Percentiles rank a stretch among this genome's conserved stretches.
Evolutionary conservation across 2,113 vertebrate genomes (phyloP).

Genomic region (Hydrolagus affinis): DNA sequence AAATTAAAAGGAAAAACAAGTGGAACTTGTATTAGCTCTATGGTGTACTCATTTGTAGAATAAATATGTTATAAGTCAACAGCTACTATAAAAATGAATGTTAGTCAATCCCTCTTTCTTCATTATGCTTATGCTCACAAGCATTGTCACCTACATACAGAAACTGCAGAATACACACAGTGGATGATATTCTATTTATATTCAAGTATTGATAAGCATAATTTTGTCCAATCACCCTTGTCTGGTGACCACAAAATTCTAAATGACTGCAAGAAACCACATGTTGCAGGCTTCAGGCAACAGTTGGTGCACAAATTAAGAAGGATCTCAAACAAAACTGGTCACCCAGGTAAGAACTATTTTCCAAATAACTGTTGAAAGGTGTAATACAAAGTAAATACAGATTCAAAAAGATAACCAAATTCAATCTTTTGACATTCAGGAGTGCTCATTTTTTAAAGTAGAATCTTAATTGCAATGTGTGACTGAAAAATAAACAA

Average conservation of each 20-base stretch:
- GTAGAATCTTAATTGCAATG: neutral
- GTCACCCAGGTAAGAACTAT: neutral
- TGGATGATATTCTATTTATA: neutral
- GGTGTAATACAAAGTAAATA: neutral
- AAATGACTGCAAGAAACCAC: neutral
- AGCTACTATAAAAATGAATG: neutral
- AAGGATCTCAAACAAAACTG: neutral
- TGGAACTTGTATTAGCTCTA: neutral
- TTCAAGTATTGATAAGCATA: neutral
- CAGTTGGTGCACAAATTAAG: neutral
- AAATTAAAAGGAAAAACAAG: no score
- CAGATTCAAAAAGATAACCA: neutral
- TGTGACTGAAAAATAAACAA: neutral
- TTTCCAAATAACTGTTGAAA: neutral
- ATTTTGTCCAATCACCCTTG: neutral
- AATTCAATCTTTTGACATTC: neutral
- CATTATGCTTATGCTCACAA: no score
- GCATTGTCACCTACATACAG: no score
- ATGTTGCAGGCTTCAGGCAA: neutral
- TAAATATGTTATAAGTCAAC: slow-evolving; percentile 5
- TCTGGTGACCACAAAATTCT: neutral
- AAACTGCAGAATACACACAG: slow-evolving; percentile 11
- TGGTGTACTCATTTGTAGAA: neutral
- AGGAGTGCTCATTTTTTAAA: neutral
- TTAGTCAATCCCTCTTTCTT: neutral